A percentile compares a stretch with the other conserved stretches of the same genome.
phyloP scores from a whole-genome alignment of 2,113 vertebrate species.

The Lampris megalopsis region DNA sequence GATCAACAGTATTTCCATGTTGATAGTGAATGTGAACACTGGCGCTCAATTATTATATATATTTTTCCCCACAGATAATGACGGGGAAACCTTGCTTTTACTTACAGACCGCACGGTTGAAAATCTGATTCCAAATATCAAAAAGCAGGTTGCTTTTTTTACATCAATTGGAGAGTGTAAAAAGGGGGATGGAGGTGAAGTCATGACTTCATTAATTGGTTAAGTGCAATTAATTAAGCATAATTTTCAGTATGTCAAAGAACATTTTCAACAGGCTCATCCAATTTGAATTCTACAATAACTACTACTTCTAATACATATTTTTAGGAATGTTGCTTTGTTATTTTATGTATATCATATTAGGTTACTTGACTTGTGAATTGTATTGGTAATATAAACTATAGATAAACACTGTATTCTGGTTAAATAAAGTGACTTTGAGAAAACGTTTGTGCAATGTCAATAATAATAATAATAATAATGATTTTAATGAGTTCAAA shows the following conservation, averaged over 20 bases:
- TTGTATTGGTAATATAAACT: too few relatives aligned
- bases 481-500: too few relatives aligned
- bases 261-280: background rate
- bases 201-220: background rate
- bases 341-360: too few relatives aligned
- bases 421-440: too few relatives aligned
- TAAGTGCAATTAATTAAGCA: background rate
- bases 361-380: too few relatives aligned
- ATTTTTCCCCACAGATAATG: background rate
- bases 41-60: background rate
- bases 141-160: slow-evolving; percentile 1
- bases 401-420: too few relatives aligned
- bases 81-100: slow-evolving; percentile 4
- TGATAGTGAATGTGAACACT: slow-evolving; percentile 2
- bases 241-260: background rate
- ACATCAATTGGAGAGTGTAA: slow-evolving; percentile 3
- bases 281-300: background rate
- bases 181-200: slow-evolving; percentile 1
- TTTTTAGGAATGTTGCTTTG: background rate
- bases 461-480: too few relatives aligned
- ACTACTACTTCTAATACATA: background rate
- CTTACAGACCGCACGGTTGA: slow-evolving; percentile 2
- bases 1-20: background rate
- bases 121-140: slow-evolving; percentile 2
- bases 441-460: too few relatives aligned